These are phyloP conservation scores for Echinops telfairi DNA, from an alignment of 2,113 vertebrate genomes.

Conservation along the genomic window DNA sequence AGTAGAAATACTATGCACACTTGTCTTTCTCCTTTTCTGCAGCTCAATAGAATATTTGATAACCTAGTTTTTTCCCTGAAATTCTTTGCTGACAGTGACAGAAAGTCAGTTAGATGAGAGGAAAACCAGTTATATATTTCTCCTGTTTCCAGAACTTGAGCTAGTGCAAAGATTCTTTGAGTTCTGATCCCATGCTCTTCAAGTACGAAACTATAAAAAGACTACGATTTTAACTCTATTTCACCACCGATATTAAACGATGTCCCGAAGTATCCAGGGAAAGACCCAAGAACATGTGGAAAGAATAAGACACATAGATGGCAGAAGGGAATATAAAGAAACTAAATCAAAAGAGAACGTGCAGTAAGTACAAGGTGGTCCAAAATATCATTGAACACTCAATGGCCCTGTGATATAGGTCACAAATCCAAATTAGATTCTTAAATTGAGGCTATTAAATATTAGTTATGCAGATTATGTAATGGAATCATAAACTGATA, in stretches of 20 bases:
- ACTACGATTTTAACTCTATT: background rate
- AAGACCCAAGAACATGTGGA: background rate
- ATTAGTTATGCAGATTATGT: background rate
- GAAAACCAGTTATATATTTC: slow-evolving; percentile 20
- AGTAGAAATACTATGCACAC: background rate
- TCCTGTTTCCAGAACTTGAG: background rate
- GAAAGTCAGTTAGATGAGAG: slow-evolving; percentile 29
- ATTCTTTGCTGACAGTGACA: slow-evolving; percentile 11
- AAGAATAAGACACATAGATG: background rate
- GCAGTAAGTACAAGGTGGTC: background rate
- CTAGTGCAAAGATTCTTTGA: background rate
- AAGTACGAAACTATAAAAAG: background rate
- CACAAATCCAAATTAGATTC: slow-evolving; percentile 15
- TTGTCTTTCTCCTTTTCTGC: slow-evolving; percentile 48
- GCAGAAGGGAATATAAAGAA: background rate
- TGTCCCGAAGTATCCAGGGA: background rate
- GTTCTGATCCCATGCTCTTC: background rate
- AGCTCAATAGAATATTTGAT: slow-evolving; percentile 52
- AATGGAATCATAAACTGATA: background rate
- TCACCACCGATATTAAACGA: background rate
- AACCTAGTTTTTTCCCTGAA: slow-evolving; percentile 45
- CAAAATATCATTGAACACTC: background rate
- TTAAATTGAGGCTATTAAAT: background rate
- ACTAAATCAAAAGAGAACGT: background rate
- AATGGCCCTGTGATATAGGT: background rate